These are phyloP conservation scores for Bombus vancouverensis DNA, from an alignment of 1,140 invertebrate genomes.

Conservation along the genomic window DNA sequence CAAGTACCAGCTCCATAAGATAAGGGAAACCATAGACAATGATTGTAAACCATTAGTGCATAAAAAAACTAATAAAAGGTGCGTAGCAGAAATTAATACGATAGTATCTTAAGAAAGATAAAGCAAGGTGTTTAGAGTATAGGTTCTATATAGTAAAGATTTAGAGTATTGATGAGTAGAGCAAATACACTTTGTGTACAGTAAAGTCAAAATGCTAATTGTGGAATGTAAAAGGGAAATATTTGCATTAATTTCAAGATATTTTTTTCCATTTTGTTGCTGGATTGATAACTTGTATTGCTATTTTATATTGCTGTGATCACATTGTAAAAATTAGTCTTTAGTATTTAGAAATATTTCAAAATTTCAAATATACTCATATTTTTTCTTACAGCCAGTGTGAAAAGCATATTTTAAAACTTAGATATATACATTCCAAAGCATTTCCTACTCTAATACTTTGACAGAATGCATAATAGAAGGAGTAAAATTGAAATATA, in stretches of 20 bases:
- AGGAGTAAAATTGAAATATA: conserved; percentile 9
- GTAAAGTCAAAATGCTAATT: not conserved
- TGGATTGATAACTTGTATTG: conserved; percentile 4
- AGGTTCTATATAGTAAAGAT: conserved; percentile 32
- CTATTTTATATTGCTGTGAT: not conserved
- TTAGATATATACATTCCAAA: conserved; percentile 56
- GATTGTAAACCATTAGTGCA: conserved; percentile 65
- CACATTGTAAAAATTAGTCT: not conserved
- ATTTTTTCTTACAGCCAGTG: conserved; percentile 25
- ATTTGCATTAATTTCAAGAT: not conserved
- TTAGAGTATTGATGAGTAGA: conserved; percentile 17
- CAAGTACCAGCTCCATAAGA: conserved; percentile 73
- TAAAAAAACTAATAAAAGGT: conserved; percentile 59
- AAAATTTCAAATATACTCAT: not conserved
- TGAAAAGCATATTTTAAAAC: conserved; percentile 43
- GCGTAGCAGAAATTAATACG: conserved; percentile 63
- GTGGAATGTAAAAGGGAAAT: not conserved
- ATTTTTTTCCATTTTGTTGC: not conserved
- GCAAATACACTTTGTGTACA: not conserved
- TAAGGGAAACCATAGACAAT: conserved; percentile 66
- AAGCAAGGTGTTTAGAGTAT: conserved; percentile 65
- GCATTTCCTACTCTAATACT: conserved; percentile 40
- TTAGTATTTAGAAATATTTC: not conserved
- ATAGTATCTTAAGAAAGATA: conserved; percentile 49
- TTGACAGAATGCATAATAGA: conserved; percentile 1